Conservation (phyloP, 2,113 vertebrate genomes). For the Chrysemys picta region DNA sequence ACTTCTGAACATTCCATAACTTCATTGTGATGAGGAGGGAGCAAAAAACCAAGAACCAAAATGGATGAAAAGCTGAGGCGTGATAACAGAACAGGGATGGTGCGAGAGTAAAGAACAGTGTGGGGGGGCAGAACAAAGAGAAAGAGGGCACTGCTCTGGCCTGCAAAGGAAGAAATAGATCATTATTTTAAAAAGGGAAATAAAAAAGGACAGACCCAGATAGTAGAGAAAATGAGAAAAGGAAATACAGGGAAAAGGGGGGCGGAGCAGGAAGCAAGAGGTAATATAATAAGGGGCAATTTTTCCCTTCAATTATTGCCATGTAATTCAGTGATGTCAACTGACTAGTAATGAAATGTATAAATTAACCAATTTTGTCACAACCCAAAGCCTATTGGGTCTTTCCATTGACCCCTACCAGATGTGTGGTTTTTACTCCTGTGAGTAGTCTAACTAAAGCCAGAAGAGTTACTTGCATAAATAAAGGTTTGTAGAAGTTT, state of each 20-base stretch:
- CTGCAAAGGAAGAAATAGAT: neutral
- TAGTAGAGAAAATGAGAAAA: neutral
- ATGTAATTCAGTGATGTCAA: neutral
- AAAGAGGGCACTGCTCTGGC: neutral
- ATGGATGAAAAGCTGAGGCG: neutral
- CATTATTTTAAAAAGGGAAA: conserved; percentile 43
- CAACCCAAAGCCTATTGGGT: neutral
- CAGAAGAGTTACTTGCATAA: neutral
- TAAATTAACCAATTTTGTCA: neutral
- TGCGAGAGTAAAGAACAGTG: conserved; percentile 16
- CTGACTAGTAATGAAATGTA: neutral
- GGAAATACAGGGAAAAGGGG: neutral
- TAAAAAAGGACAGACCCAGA: neutral
- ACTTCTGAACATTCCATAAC: neutral
- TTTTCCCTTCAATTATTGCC: neutral
- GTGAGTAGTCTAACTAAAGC: too few species aligned
- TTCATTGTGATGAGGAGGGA: neutral
- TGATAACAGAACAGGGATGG: neutral
- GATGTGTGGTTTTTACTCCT: too few species aligned
- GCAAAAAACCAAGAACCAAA: conserved; percentile 1
- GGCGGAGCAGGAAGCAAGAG: neutral
- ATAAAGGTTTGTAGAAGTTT: neutral
- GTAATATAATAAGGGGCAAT: neutral
- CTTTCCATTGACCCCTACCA: neutral
- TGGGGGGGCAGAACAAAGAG: neutral